Percentiles rank a stretch among this genome's conserved stretches.
These are phyloP conservation scores for Caenorhabditis sp. DNA, from an alignment of 2,888 invertebrate genomes.

Conservation along the genomic window DNA sequence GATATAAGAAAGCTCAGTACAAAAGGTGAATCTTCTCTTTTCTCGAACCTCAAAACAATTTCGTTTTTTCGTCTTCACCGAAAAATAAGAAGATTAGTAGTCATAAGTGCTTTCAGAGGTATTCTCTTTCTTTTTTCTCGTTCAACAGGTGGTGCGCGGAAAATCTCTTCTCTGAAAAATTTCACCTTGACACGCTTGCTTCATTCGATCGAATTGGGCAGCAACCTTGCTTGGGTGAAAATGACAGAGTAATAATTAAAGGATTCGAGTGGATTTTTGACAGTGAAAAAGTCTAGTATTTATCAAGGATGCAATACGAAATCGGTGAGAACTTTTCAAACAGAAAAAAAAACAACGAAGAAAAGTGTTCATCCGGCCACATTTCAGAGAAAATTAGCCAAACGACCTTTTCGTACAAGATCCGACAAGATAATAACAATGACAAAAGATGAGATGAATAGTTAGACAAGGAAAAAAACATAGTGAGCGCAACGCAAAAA, in stretches of 20 bases:
- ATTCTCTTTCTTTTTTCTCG: no score
- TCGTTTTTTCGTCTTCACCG: no score
- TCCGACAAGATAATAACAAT: slow-evolving; percentile 1
- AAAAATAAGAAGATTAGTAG: no score
- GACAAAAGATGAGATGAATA: background rate
- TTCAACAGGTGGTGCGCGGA: background rate
- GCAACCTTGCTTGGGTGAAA: background rate
- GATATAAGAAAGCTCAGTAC: no score
- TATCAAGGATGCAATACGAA: background rate
- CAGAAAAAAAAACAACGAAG: background rate
- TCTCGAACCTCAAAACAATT: no score
- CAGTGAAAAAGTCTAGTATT: background rate
- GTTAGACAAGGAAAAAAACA: background rate
- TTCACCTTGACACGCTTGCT: background rate
- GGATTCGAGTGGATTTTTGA: background rate
- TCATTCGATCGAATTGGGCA: background rate
- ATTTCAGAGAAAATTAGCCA: no score
- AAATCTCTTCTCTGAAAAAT: background rate
- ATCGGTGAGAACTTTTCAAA: background rate
- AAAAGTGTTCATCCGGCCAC: no score
- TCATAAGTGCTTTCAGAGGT: no score
- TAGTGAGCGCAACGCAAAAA: background rate
- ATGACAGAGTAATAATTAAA: background rate
- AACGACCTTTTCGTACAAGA: background rate
- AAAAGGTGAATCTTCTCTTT: no score